Percentiles rank a stretch among this genome's conserved stretches.
phyloP scores from a whole-genome alignment of 30 jellyfish, hydroid and myxozoan genomes.

The Pseudorhiza aurosa region DNA sequence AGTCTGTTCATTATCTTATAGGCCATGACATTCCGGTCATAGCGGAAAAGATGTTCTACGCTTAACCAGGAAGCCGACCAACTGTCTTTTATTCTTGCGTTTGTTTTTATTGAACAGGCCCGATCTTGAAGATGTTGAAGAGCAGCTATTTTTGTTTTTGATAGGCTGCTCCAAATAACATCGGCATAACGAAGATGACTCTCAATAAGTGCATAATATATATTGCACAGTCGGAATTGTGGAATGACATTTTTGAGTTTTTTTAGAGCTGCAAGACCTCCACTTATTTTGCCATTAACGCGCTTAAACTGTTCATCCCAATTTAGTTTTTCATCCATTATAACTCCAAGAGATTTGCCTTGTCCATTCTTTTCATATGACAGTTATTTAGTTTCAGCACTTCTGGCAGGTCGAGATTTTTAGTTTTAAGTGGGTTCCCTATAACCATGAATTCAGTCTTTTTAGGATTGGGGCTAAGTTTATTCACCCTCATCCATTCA shows the following conservation, averaged over 20 bases:
- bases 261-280: too few relatives aligned
- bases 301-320: too few relatives aligned
- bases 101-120: constrained; percentile 19
- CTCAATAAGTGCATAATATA: too few relatives aligned
- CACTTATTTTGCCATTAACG: too few relatives aligned
- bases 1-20: constrained; percentile 13
- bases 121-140: constrained; percentile 34
- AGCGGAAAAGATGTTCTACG: constrained; percentile 30
- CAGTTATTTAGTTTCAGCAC: constrained; percentile 32
- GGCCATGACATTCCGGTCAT: constrained; percentile 25
- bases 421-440: constrained; percentile 18
- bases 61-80: constrained; percentile 42
- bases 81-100: constrained; percentile 26
- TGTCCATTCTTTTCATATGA: constrained; percentile 14
- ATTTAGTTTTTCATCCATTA: constrained; percentile 28
- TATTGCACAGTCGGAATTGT: too few relatives aligned
- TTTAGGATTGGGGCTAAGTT: constrained; percentile 9
- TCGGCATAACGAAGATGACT: too few relatives aligned
- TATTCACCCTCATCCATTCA: constrained; percentile 29
- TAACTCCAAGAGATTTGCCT: constrained; percentile 25
- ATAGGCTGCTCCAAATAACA: too few relatives aligned
- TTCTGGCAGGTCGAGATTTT: constrained; percentile 37
- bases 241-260: too few relatives aligned
- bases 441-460: constrained; percentile 10
- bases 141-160: constrained; percentile 46